These are phyloP conservation scores for Temnothorax unifasciatus DNA, from an alignment of 2,888 invertebrate species.

Conservation along the genomic window DNA sequence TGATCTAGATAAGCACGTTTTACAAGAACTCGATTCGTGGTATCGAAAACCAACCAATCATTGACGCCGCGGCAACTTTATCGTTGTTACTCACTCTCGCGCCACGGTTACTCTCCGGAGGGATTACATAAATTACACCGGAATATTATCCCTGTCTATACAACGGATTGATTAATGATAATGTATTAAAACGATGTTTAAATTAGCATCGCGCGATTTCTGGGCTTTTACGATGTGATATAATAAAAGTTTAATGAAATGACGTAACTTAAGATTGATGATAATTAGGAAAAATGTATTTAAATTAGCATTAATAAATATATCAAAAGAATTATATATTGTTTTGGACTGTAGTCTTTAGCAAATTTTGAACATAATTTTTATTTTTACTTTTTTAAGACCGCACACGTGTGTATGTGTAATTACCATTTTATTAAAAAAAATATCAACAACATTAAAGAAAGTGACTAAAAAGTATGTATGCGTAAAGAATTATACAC, in stretches of 20 bases:
- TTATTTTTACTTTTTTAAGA: neutral
- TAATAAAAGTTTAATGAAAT: neutral
- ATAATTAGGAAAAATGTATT: neutral
- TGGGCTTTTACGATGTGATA: neutral
- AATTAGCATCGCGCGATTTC: constrained; percentile 7
- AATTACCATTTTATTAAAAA: neutral
- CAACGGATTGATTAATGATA: constrained; percentile 65
- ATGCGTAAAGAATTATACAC: neutral
- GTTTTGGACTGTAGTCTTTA: neutral
- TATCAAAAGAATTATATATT: neutral
- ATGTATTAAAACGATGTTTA: constrained; percentile 23
- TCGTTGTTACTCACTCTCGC: constrained; percentile 71
- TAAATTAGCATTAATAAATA: constrained; percentile 1
- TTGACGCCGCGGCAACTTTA: constrained; percentile 70
- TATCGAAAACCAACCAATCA: constrained; percentile 69
- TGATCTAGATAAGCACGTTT: constrained; percentile 80
- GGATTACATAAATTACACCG: constrained; percentile 67
- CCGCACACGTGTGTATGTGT: too few species aligned
- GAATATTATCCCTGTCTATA: constrained; percentile 73
- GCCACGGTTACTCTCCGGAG: constrained; percentile 61
- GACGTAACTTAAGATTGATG: neutral
- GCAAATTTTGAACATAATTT: neutral
- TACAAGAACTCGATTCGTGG: constrained; percentile 75
- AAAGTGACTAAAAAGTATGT: neutral
- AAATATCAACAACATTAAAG: neutral